Evolutionary conservation across 64 coral and sea anemone genomes (phyloP), one percentile per base, ranked within the genome.

Genomic region (Montipora efflorescens): DNA sequence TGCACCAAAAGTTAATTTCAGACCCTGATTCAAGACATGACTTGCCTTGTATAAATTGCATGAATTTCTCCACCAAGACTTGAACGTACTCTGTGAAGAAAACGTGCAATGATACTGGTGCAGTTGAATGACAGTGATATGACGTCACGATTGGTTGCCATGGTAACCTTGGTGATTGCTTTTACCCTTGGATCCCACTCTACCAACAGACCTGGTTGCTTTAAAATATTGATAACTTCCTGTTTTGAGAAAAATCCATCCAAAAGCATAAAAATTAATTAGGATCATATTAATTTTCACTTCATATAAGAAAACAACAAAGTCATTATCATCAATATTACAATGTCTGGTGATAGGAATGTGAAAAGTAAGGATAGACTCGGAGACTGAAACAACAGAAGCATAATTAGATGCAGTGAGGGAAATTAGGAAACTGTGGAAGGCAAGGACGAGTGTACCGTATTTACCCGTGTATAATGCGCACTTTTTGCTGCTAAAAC

Each of bases 21-120:
- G 36, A 36, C 5, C 47, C 16, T 78, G 76, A 44, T 22, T 25
- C 18, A 5, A 68, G 8, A 14, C 10, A 16, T 13, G 7, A 84
- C 64, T 92, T 83, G 67, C 92, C 92, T 93, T 80, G 92, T 88
- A 80, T 88, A 88, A 68, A 93, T 47, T 73, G 77, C 62, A 88
- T 59, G 87, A 16, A 58, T 81, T n/a, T 93, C 92, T 76, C 47
- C 43, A 16, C 85, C 83, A 88, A 79, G 88, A 14, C 64, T 59
- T 43, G 79, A 14, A 3, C 48, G 25, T 18, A 88, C 20, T 68
- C 80, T 62, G 13, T 12, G 20, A 0, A 74, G 18, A 76, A 58
- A n/a, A 3, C 78, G 51, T 88, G 77, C 85, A 53, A 81, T 67
- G 49, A 78, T 3, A 71, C 92, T 49, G 0, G 23, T 67, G 47